Conservation (phyloP, 1,140 invertebrate genomes). For the Eueides isabella region DNA sequence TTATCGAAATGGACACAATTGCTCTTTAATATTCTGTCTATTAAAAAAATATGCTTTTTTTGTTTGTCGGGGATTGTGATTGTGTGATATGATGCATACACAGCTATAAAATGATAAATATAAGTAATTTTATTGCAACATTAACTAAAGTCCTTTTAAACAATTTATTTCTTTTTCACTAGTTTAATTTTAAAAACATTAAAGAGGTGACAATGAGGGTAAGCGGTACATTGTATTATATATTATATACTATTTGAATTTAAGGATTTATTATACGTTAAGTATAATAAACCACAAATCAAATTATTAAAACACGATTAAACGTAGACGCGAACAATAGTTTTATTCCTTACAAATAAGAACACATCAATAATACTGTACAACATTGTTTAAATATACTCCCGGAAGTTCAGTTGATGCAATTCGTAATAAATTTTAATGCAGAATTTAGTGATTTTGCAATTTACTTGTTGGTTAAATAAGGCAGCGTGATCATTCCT, state of each 20-base stretch:
- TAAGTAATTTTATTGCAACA: neutral
- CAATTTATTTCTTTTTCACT: no score
- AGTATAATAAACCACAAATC: no score
- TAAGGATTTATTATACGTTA: no score
- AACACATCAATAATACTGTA: slow-evolving; percentile 8
- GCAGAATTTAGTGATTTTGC: slow-evolving; percentile 41
- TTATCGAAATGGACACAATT: neutral
- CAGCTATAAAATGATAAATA: no score
- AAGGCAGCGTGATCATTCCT: slow-evolving; percentile 32
- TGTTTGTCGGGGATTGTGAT: neutral
- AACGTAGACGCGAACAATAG: neutral
- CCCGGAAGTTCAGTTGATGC: slow-evolving; percentile 40
- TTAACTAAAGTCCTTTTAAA: neutral
- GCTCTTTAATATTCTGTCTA: neutral
- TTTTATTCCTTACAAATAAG: neutral
- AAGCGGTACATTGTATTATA: neutral
- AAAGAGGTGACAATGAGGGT: slow-evolving; percentile 21
- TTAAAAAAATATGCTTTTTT: neutral
- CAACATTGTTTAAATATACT: slow-evolving; percentile 34
- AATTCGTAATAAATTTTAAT: slow-evolving; percentile 38
- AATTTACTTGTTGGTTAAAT: slow-evolving; percentile 42
- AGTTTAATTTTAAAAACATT: slow-evolving; percentile 14
- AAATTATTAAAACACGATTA: slow-evolving; percentile 30
- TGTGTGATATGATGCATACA: neutral
- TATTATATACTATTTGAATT: no score